phyloP scores from a whole-genome alignment of 1,140 invertebrate genomes.

The Heliconius hermathena region DNA sequence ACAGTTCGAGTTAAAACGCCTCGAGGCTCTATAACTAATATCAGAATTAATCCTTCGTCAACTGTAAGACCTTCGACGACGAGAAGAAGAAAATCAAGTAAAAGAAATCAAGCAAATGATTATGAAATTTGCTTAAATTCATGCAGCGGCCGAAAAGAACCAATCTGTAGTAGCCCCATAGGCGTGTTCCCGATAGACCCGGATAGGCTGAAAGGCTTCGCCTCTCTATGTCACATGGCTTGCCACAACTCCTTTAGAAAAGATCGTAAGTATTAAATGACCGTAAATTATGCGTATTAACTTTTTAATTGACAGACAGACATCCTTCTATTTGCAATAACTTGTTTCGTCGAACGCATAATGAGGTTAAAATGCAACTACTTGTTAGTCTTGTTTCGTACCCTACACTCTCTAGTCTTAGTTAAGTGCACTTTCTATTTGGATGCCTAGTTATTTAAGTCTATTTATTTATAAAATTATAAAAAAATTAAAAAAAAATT shows the following conservation, averaged over 20 bases:
- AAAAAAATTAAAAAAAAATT: too few relatives aligned
- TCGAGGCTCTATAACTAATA: constrained; percentile 58
- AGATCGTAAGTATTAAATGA: constrained; percentile 57
- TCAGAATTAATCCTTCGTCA: constrained; percentile 55
- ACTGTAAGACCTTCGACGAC: constrained; percentile 54
- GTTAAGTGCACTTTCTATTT: constrained; percentile 19
- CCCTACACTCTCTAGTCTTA: constrained; percentile 18
- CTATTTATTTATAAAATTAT: not conserved
- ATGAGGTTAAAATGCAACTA: constrained; percentile 31
- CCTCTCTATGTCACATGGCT: constrained; percentile 72
- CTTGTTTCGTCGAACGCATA: constrained; percentile 9
- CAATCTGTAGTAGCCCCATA: constrained; percentile 62
- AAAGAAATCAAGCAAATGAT: constrained; percentile 50
- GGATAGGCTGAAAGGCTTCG: constrained; percentile 66
- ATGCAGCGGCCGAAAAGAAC: constrained; percentile 60
- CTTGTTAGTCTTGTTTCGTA: constrained; percentile 11
- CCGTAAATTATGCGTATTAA: not conserved
- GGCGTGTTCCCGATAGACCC: constrained; percentile 55
- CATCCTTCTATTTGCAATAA: constrained; percentile 21
- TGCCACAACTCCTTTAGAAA: constrained; percentile 72
- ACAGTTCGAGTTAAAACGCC: constrained; percentile 62
- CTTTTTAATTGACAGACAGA: constrained; percentile 1
- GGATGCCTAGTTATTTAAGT: constrained; percentile 3
- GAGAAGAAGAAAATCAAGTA: constrained; percentile 45
- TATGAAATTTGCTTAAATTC: constrained; percentile 63